A percentile compares a stretch with the other conserved stretches of the same genome.
Conservation (phyloP, 2,888 invertebrate genomes). For the Platycheirus rosarum region DNA sequence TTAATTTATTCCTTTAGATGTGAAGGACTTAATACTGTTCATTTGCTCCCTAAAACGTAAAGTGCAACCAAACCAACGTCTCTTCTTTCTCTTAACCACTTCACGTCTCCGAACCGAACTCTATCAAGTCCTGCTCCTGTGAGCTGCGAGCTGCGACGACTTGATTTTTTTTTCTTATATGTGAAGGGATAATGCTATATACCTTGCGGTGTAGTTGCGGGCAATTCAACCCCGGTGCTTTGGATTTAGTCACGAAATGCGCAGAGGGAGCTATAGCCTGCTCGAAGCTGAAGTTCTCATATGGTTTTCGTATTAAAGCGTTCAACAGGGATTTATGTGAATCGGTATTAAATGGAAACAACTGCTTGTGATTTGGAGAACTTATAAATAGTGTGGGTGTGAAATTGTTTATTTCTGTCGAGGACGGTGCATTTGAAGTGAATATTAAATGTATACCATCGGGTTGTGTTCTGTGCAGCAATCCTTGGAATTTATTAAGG, state of each 20-base stretch:
- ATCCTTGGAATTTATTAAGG: conserved; percentile 17
- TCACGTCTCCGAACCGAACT: too few relatives aligned
- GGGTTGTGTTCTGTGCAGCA: conserved; percentile 19
- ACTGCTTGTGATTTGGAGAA: conserved; percentile 72
- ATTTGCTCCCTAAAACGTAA: conserved; percentile 59
- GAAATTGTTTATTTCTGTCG: conserved; percentile 67
- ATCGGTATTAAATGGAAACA: conserved; percentile 73
- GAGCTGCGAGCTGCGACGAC: too few relatives aligned
- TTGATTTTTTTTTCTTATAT: conserved; percentile 42
- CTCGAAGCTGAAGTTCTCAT: conserved; percentile 51
- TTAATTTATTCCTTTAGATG: conserved; percentile 72
- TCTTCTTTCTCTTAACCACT: conserved; percentile 20
- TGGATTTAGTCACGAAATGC: conserved; percentile 67
- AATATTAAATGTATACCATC: conserved; percentile 54
- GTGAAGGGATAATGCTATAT: conserved; percentile 66
- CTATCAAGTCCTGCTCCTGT: too few relatives aligned
- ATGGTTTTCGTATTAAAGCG: conserved; percentile 64
- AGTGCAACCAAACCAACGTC: conserved; percentile 37
- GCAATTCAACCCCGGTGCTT: conserved; percentile 65
- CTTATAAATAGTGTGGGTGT: conserved; percentile 67
- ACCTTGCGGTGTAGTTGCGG: conserved; percentile 73
- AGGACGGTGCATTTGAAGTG: conserved; percentile 46
- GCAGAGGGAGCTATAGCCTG: conserved; percentile 60
- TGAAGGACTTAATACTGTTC: conserved; percentile 69
- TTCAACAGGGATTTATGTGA: conserved; percentile 71